Conservation (phyloP, 2,113 vertebrate species). For the Agelaius phoeniceus region DNA sequence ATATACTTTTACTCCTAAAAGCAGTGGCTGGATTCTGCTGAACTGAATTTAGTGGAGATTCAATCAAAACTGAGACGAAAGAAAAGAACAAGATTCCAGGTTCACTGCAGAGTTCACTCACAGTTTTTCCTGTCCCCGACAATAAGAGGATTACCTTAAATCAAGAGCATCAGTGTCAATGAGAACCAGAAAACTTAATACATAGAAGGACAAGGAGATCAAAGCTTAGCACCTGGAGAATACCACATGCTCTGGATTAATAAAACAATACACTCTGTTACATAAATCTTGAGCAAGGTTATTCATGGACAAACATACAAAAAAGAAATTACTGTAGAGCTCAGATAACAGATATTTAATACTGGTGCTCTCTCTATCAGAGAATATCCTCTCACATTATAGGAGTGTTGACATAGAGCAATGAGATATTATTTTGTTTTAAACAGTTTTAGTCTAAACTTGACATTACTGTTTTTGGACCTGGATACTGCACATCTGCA, state of each 20-base stretch:
- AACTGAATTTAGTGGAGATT: conserved; percentile 53
- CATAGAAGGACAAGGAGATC: conserved; percentile 70
- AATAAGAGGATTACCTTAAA: conserved; percentile 72
- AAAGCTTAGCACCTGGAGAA: conserved; percentile 81
- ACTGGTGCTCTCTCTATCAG: conserved; percentile 48
- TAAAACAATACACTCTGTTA: conserved; percentile 71
- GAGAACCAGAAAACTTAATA: conserved; percentile 73
- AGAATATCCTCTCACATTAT: conserved; percentile 44
- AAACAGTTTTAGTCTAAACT: conserved; percentile 79
- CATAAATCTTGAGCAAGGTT: conserved; percentile 75
- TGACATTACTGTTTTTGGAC: conserved; percentile 83
- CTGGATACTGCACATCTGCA: conserved; percentile 86
- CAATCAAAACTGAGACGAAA: conserved; percentile 57
- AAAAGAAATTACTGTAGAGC: conserved; percentile 72
- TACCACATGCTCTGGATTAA: conserved; percentile 76
- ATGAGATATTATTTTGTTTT: conserved; percentile 82
- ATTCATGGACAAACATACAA: conserved; percentile 53
- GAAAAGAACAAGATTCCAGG: conserved; percentile 38
- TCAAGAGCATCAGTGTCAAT: conserved; percentile 74
- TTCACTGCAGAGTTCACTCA: conserved; percentile 64
- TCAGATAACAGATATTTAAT: conserved; percentile 75
- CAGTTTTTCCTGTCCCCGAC: conserved; percentile 27
- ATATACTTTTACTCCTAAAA: conserved; percentile 69
- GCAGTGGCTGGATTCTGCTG: conserved; percentile 62
- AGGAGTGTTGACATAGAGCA: conserved; percentile 79